Percentiles rank a stretch among this genome's conserved stretches.
Conservation (phyloP, 2,797 vertebrate genomes). For the Sebastes nivosus region DNA sequence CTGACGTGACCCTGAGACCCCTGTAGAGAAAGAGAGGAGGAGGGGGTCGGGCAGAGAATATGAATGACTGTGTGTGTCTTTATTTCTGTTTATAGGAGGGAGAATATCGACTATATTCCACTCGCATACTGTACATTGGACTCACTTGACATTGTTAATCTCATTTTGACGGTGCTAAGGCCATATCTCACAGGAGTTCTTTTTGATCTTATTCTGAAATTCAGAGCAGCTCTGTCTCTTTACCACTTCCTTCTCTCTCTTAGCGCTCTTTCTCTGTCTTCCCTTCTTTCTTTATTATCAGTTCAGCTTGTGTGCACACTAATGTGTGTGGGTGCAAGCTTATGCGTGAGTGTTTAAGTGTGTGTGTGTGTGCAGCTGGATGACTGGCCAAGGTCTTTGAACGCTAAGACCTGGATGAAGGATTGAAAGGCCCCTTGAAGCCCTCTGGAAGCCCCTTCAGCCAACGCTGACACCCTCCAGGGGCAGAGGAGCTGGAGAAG, state of each 20-base stretch:
- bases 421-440: slow-evolving; percentile 93
- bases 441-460: slow-evolving; percentile 91
- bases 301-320: slow-evolving; percentile 31
- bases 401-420: slow-evolving; percentile 82
- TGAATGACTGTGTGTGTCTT: slow-evolving; percentile 6
- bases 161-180: slow-evolving; percentile 82
- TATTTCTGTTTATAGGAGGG: slow-evolving; percentile 39
- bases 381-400: slow-evolving; percentile 93
- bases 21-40: neutral
- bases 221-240: slow-evolving; percentile 50
- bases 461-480: slow-evolving; percentile 91
- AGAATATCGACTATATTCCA: slow-evolving; percentile 36
- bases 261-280: slow-evolving; percentile 18
- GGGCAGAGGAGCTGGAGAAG: slow-evolving; percentile 87
- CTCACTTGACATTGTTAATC: slow-evolving; percentile 88
- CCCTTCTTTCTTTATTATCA: slow-evolving; percentile 33
- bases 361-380: slow-evolving; percentile 54
- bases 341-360: neutral
- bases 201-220: slow-evolving; percentile 68
- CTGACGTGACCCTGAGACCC: slow-evolving; percentile 60
- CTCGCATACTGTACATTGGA: slow-evolving; percentile 39
- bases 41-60: neutral
- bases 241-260: slow-evolving; percentile 41
- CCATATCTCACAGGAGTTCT: slow-evolving; percentile 57
- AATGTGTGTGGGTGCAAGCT: slow-evolving; percentile 29